These are phyloP conservation scores for Coleophora flavipennella DNA, from an alignment of 2,888 invertebrate genomes.

Conservation along the genomic window DNA sequence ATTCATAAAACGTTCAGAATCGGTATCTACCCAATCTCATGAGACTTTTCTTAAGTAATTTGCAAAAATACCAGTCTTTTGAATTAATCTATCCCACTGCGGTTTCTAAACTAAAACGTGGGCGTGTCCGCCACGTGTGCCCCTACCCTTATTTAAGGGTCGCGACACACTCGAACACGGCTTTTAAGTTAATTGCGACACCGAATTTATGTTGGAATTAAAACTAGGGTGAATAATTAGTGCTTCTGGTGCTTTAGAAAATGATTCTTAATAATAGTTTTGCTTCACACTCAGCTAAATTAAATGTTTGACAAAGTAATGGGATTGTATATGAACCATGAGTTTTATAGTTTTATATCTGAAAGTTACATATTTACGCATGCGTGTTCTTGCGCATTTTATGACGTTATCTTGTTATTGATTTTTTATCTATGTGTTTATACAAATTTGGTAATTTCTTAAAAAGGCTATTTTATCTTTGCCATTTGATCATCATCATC, in stretches of 20 bases:
- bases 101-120: slow-evolving; percentile 40
- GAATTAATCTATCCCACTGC: slow-evolving; percentile 19
- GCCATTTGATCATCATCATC: no score
- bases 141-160: slow-evolving; percentile 56
- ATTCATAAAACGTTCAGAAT: no score
- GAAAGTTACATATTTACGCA: no score
- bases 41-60: no score
- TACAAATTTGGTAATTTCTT: no score
- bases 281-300: neutral
- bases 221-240: slow-evolving; percentile 40
- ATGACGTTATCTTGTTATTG: no score
- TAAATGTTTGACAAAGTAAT: neutral
- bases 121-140: slow-evolving; percentile 59
- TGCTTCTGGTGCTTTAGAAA: slow-evolving; percentile 15
- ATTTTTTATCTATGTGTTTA: no score
- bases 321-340: neutral
- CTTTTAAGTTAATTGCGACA: slow-evolving; percentile 62
- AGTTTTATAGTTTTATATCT: neutral
- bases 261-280: slow-evolving; percentile 8
- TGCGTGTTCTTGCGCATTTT: no score
- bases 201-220: slow-evolving; percentile 40
- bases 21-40: no score
- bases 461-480: no score
- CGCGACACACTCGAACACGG: slow-evolving; percentile 49
- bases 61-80: no score